Evolutionary conservation across 2,797 vertebrate genomes (phyloP).

Genomic region (Arremon brunneinucha): DNA sequence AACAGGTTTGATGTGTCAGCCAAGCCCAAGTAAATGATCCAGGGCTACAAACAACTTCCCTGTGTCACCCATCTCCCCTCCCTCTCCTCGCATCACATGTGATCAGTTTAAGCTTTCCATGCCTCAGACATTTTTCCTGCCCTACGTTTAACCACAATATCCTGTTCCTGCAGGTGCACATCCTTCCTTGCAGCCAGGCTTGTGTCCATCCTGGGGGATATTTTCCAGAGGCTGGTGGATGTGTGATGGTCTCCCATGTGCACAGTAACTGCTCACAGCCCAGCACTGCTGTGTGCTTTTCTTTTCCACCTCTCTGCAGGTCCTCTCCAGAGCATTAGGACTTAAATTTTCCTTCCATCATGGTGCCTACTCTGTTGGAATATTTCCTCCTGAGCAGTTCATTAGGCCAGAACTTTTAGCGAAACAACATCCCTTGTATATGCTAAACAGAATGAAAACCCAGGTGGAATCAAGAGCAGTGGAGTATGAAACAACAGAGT

Average conservation of each 20-base stretch:
- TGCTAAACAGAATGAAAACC: background rate
- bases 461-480: background rate
- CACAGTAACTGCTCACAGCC: background rate
- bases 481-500: background rate
- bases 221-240: constrained; percentile 13
- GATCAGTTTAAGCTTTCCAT: background rate
- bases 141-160: constrained; percentile 22
- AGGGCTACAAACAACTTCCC: background rate
- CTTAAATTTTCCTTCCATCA: background rate
- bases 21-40: background rate
- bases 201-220: background rate
- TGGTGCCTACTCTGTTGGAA: background rate
- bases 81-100: accelerated
- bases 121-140: background rate
- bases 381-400: background rate
- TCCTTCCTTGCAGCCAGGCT: background rate
- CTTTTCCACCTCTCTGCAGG: background rate
- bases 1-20: background rate
- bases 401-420: background rate
- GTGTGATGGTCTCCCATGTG: background rate
- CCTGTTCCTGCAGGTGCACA: constrained; percentile 53
- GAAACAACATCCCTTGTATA: background rate
- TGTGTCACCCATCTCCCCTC: background rate
- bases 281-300: background rate
- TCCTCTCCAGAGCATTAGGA: background rate